Conservation (phyloP, 2,113 vertebrate species). For the Semnornis frantzii region DNA sequence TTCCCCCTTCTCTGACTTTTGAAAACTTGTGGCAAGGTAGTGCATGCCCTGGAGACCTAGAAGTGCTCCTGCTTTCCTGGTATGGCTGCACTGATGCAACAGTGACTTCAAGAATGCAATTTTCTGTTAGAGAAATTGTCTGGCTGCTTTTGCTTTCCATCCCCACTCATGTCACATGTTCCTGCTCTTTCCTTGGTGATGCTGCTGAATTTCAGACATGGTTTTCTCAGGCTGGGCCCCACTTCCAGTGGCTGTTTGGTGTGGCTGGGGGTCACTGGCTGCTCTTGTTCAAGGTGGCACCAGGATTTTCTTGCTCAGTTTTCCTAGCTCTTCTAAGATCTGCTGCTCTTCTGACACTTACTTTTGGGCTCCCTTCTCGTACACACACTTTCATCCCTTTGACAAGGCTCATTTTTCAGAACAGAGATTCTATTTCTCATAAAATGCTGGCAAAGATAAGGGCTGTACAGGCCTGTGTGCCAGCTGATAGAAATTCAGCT, state of each 20-base stretch:
- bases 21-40: neutral
- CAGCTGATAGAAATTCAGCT: slow-evolving; percentile 36
- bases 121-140: neutral
- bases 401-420: neutral
- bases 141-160: neutral
- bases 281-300: neutral
- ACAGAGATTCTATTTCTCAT: neutral
- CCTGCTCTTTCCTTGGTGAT: neutral
- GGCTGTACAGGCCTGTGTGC: neutral
- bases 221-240: neutral
- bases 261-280: neutral
- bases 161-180: rapidly evolving
- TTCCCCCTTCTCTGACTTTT: neutral
- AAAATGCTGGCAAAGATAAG: neutral
- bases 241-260: neutral
- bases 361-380: neutral
- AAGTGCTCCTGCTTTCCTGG: neutral
- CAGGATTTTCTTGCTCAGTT: neutral
- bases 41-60: neutral
- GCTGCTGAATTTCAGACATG: neutral
- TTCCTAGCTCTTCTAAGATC: neutral
- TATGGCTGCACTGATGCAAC: neutral
- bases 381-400: neutral
- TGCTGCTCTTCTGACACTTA: neutral
- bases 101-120: neutral